A percentile compares a stretch with the other conserved stretches of the same genome.
phyloP scores from a whole-genome alignment of 2,888 invertebrate species.

The Alsophila aescularia region DNA sequence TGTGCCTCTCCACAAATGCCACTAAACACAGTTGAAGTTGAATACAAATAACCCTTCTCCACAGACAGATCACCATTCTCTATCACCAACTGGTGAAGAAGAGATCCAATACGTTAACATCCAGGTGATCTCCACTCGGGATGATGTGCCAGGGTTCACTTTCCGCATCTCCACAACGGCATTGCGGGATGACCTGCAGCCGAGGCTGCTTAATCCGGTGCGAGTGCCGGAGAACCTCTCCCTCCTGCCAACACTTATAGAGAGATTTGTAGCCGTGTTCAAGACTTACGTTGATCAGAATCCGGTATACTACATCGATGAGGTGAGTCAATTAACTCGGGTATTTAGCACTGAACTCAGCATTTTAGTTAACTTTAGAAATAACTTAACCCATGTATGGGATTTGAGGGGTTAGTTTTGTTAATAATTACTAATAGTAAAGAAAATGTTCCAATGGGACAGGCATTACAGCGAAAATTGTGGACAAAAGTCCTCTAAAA shows the following conservation, averaged over 20 bases:
- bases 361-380: not conserved
- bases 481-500: too few species aligned
- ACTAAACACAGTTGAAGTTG: too few species aligned
- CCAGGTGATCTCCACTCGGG: slow-evolving; percentile 87
- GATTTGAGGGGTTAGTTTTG: too few species aligned
- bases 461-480: too few species aligned
- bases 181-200: slow-evolving; percentile 87
- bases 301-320: slow-evolving; percentile 83
- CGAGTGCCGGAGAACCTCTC: slow-evolving; percentile 68
- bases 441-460: too few species aligned
- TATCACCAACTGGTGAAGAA: slow-evolving; percentile 88
- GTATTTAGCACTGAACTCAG: not conserved
- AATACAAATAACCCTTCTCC: slow-evolving; percentile 9
- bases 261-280: slow-evolving; percentile 94
- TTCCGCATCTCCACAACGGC: slow-evolving; percentile 91
- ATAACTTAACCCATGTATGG: too few species aligned
- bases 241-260: slow-evolving; percentile 89
- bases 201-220: slow-evolving; percentile 57
- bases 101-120: slow-evolving; percentile 92
- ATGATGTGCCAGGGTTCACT: slow-evolving; percentile 84
- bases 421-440: too few species aligned
- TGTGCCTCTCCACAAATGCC: too few species aligned
- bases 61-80: slow-evolving; percentile 88
- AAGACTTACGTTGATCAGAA: slow-evolving; percentile 89
- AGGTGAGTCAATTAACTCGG: slow-evolving; percentile 64